Conservation (phyloP, 2,113 vertebrate genomes). For the Ptychochromis oligacanthus region DNA sequence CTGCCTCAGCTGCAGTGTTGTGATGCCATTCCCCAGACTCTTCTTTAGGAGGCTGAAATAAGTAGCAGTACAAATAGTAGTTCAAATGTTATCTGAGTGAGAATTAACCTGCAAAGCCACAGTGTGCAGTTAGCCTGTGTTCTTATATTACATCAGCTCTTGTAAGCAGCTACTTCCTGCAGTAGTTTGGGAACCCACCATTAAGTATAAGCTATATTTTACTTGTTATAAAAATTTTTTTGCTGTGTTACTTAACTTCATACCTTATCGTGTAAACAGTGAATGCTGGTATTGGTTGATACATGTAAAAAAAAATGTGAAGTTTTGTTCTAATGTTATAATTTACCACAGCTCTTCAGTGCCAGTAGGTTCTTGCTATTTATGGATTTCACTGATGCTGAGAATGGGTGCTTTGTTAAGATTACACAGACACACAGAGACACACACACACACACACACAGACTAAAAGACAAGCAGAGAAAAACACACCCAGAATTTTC, state of each 20-base stretch:
- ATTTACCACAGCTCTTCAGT: slow-evolving; percentile 6
- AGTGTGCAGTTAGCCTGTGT: background rate
- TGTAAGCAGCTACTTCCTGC: background rate
- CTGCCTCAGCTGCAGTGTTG: slow-evolving; percentile 17
- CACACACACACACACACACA: slow-evolving; percentile 9
- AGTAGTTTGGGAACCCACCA: background rate
- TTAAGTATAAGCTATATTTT: background rate
- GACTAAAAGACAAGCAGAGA: background rate
- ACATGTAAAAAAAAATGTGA: slow-evolving; percentile 12
- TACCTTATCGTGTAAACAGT: background rate
- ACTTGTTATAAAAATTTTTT: background rate
- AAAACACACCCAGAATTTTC: slow-evolving; percentile 5
- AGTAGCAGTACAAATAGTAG: background rate
- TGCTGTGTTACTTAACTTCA: too few species aligned
- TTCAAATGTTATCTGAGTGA: background rate
- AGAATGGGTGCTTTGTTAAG: slow-evolving; percentile 53
- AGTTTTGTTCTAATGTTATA: slow-evolving; percentile 5
- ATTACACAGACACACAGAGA: background rate
- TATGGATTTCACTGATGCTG: slow-evolving; percentile 48
- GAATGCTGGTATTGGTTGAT: background rate
- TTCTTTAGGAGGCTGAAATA: background rate
- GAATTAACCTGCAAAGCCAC: background rate
- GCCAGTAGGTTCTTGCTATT: slow-evolving; percentile 49
- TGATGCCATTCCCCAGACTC: background rate
- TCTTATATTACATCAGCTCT: background rate